Percentiles rank a stretch among this genome's conserved stretches.
These are phyloP conservation scores for Cryptocephalus primarius DNA, from an alignment of 2,888 invertebrate species.

Conservation along the genomic window DNA sequence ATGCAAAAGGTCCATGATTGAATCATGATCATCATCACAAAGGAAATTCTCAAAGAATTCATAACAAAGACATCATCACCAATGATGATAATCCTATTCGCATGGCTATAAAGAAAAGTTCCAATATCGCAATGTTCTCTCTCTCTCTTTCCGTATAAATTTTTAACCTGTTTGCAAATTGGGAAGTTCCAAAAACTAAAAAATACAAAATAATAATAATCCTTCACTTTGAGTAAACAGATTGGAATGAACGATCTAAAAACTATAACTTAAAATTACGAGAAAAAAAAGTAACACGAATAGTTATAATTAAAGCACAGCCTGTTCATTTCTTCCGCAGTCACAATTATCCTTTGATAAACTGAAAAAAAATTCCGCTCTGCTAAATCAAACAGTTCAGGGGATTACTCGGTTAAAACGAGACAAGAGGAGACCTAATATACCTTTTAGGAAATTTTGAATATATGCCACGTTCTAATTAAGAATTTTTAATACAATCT, in stretches of 20 bases:
- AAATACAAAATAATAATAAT: slow-evolving; percentile 1
- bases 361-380: slow-evolving; percentile 5
- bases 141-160: neutral
- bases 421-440: no score
- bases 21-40: neutral
- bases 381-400: slow-evolving; percentile 7
- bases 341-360: slow-evolving; percentile 13
- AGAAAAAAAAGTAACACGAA: slow-evolving; percentile 19
- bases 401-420: neutral
- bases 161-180: neutral
- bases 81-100: slow-evolving; percentile 8
- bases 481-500: neutral
- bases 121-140: neutral
- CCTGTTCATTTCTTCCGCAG: slow-evolving; percentile 23
- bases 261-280: slow-evolving; percentile 20
- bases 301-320: slow-evolving; percentile 29
- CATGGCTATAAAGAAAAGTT: slow-evolving; percentile 1
- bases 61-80: neutral
- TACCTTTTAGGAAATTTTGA: no score
- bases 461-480: neutral
- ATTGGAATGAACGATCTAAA: slow-evolving; percentile 27
- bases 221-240: slow-evolving; percentile 20
- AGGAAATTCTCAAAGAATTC: no score
- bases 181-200: neutral
- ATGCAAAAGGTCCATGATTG: slow-evolving; percentile 10